Evolutionary conservation across 2,797 vertebrate genomes (phyloP).

Genomic region (Nothura maculosa): DNA sequence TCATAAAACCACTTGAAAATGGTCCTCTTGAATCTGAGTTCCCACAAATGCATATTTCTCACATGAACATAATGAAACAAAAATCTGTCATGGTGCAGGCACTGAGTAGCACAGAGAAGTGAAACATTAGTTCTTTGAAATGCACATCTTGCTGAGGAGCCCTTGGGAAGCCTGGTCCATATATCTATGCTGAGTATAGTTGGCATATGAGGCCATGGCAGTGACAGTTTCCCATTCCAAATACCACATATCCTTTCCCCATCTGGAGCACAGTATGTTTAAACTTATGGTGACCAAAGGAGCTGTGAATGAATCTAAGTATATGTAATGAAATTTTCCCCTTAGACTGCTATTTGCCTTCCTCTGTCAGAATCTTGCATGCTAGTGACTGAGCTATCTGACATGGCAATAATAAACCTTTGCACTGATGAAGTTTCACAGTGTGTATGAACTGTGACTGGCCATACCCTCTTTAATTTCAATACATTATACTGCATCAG

Average conservation of each 20-base stretch:
- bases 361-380: not conserved
- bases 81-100: not conserved
- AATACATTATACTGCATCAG: not conserved
- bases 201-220: not conserved
- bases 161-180: not conserved
- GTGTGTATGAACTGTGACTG: not conserved
- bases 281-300: not conserved
- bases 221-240: not conserved
- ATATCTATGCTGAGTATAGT: not conserved
- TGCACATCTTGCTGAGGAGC: not conserved
- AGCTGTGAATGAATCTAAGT: not conserved
- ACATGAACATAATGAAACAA: not conserved
- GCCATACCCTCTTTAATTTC: not conserved
- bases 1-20: constrained; percentile 44
- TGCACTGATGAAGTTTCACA: not conserved
- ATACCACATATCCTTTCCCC: not conserved
- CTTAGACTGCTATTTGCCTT: not conserved
- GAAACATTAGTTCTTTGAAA: constrained; percentile 3
- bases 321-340: not conserved
- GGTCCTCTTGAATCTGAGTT: not conserved
- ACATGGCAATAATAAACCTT: not conserved
- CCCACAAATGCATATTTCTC: not conserved
- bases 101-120: not conserved
- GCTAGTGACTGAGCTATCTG: not conserved
- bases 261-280: constrained; percentile 21